Evolutionary conservation across 2,888 invertebrate species (phyloP), one percentile per base, ranked within the genome.

Genomic region (Danaus chrysippus): DNA sequence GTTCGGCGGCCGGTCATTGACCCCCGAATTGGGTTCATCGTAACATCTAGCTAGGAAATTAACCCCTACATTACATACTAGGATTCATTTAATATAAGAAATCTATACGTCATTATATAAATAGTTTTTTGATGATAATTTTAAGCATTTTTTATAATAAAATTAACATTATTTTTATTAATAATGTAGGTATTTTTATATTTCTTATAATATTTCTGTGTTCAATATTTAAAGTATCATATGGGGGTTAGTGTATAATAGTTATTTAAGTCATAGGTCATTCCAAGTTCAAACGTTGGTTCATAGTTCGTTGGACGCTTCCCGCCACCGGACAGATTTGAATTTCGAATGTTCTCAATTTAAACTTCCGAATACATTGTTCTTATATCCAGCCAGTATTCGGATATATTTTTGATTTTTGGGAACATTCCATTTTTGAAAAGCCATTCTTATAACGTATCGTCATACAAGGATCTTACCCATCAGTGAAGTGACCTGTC

Each of bases 261-360:
- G 10, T 17, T 57, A 43, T 44, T 52, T 61, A 61, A 59, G 68
- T 68, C 62, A 71, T 68, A 70, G 71, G 68, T 70, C 70, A 66
- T 63, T 62, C 62, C 44, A 61, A 71, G 70, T 73, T 73, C 71
- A 71, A 65, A 66, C 69, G 63, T 69, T 68, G 69, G 75, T 74
- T 76, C 76, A 75, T 71, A 75, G 76, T 75, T 75, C 76, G 70
- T 64, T 70, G 73, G 71, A 73, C 72, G 67, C 60, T 57, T 54
- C 57, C 60, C 65, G 68, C 69, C 65, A 67, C 67, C 62, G 67
- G 71, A 75, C 74, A 74, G 76, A 82, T 83, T 81, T 84, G 77
- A 80, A 81, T 80, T 82, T 84, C 81, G 76, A 76, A 79, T 74
- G 68, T 65, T 56, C 59, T 63, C 63, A 67, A 67, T 62, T 67